A percentile compares a stretch with the other conserved stretches of the same genome.
Conservation (phyloP, 2,888 invertebrate species). For the Orthonevra nobilis region DNA sequence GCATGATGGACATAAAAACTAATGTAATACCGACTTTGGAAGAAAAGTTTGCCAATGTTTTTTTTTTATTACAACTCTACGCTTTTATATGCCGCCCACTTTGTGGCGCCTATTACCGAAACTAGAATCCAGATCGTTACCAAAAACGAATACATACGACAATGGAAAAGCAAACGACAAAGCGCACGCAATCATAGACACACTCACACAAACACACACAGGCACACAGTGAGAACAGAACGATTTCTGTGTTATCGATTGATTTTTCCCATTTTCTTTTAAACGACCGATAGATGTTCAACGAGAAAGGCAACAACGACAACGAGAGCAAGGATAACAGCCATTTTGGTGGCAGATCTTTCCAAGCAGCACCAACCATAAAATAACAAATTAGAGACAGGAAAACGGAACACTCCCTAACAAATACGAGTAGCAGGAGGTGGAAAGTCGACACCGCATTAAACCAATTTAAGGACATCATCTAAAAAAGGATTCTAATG, state of each 20-base stretch:
- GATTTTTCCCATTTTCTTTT: conserved; percentile 43
- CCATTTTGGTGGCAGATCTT: conserved; percentile 26
- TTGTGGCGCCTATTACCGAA: conserved; percentile 41
- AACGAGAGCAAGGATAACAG: conserved; percentile 4
- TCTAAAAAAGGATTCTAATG: conserved; percentile 36
- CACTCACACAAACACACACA: too few relatives aligned
- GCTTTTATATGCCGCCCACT: conserved; percentile 31
- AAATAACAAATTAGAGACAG: conserved; percentile 14
- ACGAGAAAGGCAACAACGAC: conserved; percentile 4
- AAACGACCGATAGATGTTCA: too few relatives aligned
- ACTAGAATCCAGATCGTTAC: conserved; percentile 30
- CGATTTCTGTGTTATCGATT: conserved; percentile 64
- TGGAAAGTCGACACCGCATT: conserved; percentile 31
- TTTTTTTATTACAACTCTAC: conserved; percentile 4
- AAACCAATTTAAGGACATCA: conserved; percentile 42
- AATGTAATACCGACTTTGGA: conserved; percentile 40
- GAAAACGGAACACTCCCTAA: conserved; percentile 23
- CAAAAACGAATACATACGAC: conserved; percentile 36
- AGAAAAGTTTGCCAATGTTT: conserved; percentile 22
- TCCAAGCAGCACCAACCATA: conserved; percentile 20
- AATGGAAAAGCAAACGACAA: conserved; percentile 28
- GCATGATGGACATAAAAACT: conserved; percentile 48
- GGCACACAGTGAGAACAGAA: conserved; percentile 37
- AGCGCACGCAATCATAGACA: conserved; percentile 63
- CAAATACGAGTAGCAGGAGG: neutral